A percentile compares a stretch with the other conserved stretches of the same genome.
Conservation (phyloP, 2,113 vertebrate species). For the Paraplagusia blochii region DNA sequence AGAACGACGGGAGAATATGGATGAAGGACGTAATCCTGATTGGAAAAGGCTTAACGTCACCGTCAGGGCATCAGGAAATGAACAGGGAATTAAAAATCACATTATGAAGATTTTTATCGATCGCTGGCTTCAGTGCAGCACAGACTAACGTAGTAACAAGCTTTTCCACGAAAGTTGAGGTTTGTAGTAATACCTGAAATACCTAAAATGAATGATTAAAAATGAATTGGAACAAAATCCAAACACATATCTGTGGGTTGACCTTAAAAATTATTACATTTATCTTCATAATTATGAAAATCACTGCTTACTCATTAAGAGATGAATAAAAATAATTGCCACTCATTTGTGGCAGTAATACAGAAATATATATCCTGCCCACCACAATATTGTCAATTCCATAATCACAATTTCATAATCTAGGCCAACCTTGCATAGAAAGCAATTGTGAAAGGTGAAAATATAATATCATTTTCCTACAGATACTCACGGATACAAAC, state of each 20-base stretch:
- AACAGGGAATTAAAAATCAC: constrained; percentile 29
- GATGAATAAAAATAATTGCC: not conserved
- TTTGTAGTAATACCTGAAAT: not conserved
- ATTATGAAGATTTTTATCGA: constrained; percentile 16
- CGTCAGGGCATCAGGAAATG: constrained; percentile 30
- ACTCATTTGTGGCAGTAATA: not conserved
- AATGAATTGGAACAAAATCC: no score
- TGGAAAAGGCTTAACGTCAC: constrained; percentile 18
- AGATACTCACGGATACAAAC: constrained; percentile 93
- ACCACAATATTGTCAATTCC: no score
- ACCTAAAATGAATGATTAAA: not conserved
- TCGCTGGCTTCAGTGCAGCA: not conserved
- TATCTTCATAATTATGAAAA: not conserved
- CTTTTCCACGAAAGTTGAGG: not conserved
- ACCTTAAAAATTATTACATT: not conserved
- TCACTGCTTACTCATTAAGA: not conserved
- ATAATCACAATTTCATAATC: no score
- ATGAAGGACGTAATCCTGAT: constrained; percentile 21
- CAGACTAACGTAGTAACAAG: not conserved
- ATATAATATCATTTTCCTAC: not conserved
- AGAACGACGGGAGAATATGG: constrained; percentile 24
- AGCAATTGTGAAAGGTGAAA: no score
- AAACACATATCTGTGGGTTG: no score
- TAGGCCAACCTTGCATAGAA: no score
- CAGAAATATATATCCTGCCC: not conserved